phyloP scores from a whole-genome alignment of 2,113 vertebrate species.

The Oncorhynchus masou region DNA sequence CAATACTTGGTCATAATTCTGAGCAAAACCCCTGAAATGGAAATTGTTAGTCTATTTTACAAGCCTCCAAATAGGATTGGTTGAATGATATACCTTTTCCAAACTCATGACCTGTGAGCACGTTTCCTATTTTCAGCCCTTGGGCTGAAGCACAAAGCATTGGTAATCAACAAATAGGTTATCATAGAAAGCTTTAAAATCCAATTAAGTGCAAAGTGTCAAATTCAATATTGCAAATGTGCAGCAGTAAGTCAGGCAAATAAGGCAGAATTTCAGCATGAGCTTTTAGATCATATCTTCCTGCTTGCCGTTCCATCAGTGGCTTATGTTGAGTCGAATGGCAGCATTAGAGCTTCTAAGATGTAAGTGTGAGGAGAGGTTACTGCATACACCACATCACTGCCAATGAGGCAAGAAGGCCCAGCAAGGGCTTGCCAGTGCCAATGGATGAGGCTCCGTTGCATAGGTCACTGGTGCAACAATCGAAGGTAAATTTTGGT shows the following conservation, averaged over 20 bases:
- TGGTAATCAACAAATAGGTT: background rate
- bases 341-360: background rate
- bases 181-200: background rate
- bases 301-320: background rate
- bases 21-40: no score
- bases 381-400: conserved; percentile 65
- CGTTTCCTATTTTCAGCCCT: background rate
- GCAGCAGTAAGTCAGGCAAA: no score
- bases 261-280: background rate
- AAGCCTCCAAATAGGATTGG: no score
- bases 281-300: background rate
- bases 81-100: no score
- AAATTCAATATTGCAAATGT: no score
- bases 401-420: conserved; percentile 58
- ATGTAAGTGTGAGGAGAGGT: background rate
- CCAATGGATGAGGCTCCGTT: conserved; percentile 60
- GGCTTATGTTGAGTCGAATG: background rate
- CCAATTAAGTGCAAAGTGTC: background rate
- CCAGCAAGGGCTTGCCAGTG: conserved; percentile 58
- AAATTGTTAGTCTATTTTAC: no score
- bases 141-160: background rate
- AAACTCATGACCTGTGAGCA: background rate
- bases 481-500: conserved; percentile 61
- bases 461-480: conserved; percentile 72
- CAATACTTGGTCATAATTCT: no score